A percentile compares a stretch with the other conserved stretches of the same genome.
phyloP scores from a whole-genome alignment of 2,113 vertebrate species.

The Actenoides hombroni region DNA sequence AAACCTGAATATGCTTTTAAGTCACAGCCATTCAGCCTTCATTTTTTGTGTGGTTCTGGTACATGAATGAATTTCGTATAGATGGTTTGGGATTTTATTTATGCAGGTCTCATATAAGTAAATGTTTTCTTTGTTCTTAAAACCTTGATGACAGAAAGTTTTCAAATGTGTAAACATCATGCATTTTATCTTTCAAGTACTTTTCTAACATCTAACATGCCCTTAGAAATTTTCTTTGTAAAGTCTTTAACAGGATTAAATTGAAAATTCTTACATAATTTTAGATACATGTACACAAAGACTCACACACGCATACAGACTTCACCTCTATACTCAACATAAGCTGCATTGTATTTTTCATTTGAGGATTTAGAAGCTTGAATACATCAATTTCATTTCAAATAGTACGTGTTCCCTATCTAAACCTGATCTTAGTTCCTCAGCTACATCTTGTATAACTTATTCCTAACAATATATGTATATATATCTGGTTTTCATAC shows the following conservation, averaged over 20 bases:
- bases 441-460: background rate
- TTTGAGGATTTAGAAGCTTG: background rate
- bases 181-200: background rate
- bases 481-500: background rate
- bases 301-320: background rate
- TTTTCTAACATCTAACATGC: background rate
- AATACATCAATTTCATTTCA: background rate
- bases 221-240: background rate
- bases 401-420: background rate
- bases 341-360: background rate
- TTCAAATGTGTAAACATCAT: background rate
- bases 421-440: background rate
- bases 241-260: background rate
- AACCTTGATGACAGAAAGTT: background rate
- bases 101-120: background rate
- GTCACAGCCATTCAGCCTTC: background rate
- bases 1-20: background rate
- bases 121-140: background rate
- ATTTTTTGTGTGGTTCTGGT: background rate
- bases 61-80: background rate
- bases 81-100: background rate
- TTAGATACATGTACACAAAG: background rate
- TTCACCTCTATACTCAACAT: background rate
- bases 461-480: background rate
- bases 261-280: background rate